Conservation (phyloP, 2,888 invertebrate species). For the Agrochola macilenta region DNA sequence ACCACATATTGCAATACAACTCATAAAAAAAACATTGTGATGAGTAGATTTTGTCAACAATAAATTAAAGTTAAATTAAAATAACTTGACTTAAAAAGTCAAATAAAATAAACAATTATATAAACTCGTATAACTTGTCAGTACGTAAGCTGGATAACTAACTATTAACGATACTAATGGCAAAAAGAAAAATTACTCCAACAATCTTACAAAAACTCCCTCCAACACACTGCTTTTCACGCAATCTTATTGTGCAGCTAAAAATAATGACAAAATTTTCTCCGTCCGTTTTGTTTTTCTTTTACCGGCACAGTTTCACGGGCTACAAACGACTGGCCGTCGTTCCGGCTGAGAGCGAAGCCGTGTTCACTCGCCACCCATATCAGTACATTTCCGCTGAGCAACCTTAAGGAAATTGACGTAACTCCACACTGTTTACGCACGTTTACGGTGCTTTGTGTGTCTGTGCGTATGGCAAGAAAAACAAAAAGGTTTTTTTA, state of each 20-base stretch:
- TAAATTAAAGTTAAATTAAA: no score
- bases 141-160: no score
- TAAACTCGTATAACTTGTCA: no score
- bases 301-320: slow-evolving; percentile 30
- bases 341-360: slow-evolving; percentile 62
- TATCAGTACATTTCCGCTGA: slow-evolving; percentile 71
- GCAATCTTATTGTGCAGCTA: slow-evolving; percentile 9
- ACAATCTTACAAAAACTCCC: background rate
- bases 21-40: no score
- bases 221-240: background rate
- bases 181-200: background rate
- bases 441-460: slow-evolving; percentile 21
- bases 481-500: slow-evolving; percentile 4
- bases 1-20: no score
- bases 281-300: slow-evolving; percentile 29
- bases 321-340: slow-evolving; percentile 49
- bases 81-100: no score
- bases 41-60: no score
- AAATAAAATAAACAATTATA: no score
- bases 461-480: background rate
- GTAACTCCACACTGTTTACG: slow-evolving; percentile 49
- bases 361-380: slow-evolving; percentile 60
- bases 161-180: no score
- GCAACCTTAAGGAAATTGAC: slow-evolving; percentile 61
- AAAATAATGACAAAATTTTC: slow-evolving; percentile 45